Evolutionary conservation across 1,140 invertebrate species (phyloP).

Genomic region (Drosophila sucinea): DNA sequence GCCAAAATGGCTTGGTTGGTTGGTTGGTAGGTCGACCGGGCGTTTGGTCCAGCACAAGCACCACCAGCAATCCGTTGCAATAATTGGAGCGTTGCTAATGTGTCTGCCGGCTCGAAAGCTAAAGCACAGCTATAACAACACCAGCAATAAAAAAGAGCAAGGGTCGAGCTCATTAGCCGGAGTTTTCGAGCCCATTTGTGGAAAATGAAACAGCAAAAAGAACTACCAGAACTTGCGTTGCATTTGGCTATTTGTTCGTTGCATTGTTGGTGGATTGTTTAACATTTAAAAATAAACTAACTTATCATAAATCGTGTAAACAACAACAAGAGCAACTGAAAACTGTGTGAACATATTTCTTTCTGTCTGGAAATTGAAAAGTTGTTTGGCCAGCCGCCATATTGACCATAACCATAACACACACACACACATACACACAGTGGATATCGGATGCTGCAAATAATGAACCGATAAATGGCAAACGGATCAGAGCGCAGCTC

Average conservation of each 20-base stretch:
- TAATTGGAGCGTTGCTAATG: conserved; percentile 69
- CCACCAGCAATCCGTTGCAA: conserved; percentile 32
- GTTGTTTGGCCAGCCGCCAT: conserved; percentile 69
- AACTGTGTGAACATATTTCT: conserved; percentile 70
- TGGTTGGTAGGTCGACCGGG: not conserved
- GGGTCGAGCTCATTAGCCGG: conserved; percentile 60
- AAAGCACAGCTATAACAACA: conserved; percentile 1
- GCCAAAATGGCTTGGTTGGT: conserved; percentile 20
- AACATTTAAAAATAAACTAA: conserved; percentile 66
- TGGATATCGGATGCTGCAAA: conserved; percentile 28
- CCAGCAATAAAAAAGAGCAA: conserved; percentile 55
- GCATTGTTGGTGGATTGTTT: conserved; percentile 63
- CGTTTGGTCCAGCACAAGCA: not conserved
- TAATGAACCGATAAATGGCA: conserved; percentile 47
- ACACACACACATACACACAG: conserved; percentile 21
- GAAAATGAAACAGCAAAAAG: not conserved
- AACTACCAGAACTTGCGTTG: conserved; percentile 27
- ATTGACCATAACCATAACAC: conserved; percentile 78
- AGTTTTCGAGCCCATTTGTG: conserved; percentile 33
- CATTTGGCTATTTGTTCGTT: conserved; percentile 1
- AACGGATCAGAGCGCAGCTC: conserved; percentile 53
- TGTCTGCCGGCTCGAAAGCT: conserved; percentile 18
- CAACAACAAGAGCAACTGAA: conserved; percentile 49
- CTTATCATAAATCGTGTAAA: conserved; percentile 67
- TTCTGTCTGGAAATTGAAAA: conserved; percentile 68